Percentiles rank a stretch among this genome's conserved stretches.
Conservation (phyloP, 2,888 invertebrate genomes). For the Melieria picta region DNA sequence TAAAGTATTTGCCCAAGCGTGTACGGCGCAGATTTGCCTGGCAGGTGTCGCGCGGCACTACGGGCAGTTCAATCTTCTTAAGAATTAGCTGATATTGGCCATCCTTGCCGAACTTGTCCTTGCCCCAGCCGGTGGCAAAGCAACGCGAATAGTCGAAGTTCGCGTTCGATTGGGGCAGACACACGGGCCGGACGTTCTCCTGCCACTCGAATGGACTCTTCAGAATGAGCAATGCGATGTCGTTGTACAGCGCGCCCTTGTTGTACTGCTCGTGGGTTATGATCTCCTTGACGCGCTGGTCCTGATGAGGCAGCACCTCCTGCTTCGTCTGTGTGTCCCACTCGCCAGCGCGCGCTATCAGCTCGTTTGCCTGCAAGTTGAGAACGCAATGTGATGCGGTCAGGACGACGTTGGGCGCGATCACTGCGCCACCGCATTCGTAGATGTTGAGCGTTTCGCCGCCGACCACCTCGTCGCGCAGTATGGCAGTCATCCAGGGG, state of each 20-base stretch:
- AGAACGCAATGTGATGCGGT: slow-evolving; percentile 84
- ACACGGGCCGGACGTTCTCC: slow-evolving; percentile 76
- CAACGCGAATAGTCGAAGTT: slow-evolving; percentile 58
- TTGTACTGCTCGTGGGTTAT: slow-evolving; percentile 74
- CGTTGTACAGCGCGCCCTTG: slow-evolving; percentile 75
- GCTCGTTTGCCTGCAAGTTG: slow-evolving; percentile 46
- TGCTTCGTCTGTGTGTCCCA: slow-evolving; percentile 82
- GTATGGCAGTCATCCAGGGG: slow-evolving; percentile 69
- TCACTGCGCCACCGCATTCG: slow-evolving; percentile 62
- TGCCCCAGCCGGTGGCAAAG: slow-evolving; percentile 64
- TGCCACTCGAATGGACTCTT: slow-evolving; percentile 70
- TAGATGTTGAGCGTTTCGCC: slow-evolving; percentile 65
- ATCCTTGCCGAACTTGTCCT: slow-evolving; percentile 56
- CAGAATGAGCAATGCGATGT: slow-evolving; percentile 78
- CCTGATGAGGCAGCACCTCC: slow-evolving; percentile 77
- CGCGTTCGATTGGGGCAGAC: slow-evolving; percentile 69
- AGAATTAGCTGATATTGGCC: slow-evolving; percentile 73
- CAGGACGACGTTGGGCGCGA: slow-evolving; percentile 71
- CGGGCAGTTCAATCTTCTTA: slow-evolving; percentile 78
- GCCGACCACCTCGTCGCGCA: slow-evolving; percentile 51
- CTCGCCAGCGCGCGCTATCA: slow-evolving; percentile 77
- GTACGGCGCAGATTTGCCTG: slow-evolving; percentile 71
- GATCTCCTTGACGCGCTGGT: slow-evolving; percentile 71
- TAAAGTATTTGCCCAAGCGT: slow-evolving; percentile 74
- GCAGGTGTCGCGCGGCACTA: slow-evolving; percentile 69